Evolutionary conservation across 2,888 invertebrate species (phyloP), one percentile per base, ranked within the genome.

Genomic region (Adineta ricciae): DNA sequence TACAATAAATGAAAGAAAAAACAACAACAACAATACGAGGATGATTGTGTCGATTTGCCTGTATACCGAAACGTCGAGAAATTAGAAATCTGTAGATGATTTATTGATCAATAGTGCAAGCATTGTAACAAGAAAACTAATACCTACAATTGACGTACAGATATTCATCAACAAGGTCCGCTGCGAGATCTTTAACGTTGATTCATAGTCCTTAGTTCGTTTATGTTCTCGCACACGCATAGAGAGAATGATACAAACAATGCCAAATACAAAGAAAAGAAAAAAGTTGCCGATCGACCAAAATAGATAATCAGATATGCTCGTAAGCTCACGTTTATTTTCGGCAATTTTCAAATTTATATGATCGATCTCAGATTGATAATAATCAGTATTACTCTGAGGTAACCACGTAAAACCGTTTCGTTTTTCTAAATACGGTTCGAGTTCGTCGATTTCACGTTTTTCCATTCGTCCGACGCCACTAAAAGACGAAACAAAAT

Each of bases 351-450:
- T 78, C 9, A 19, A 2, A 41, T 38, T n/a, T 21, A 1, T n/a
- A 78, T 41, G 9, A 24, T 24, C 41, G 9, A 41, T 19, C n/a
- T 38, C 38, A 21, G 41, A 41, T 41, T 36, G 16, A 41, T 24
- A 32, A 78, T 78, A 41, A 7, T 78, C 41, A 41, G 41, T 41
- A 14, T 78, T 19, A 24, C n/a, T 41, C 24, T 78, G 78, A 41
- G 78, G 78, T 78, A 78, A 32, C 78, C 78, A 78, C 2, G 21
- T 78, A 32, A 78, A 78, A 32, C n/a, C 78, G 4, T 2, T 24
- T 24, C 78, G 41, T 78, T 41, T 78, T 78, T 78, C 78, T n/a
- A 78, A n/a, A 41, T 78, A 78, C 14, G 78, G 78, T 78, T 78
- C 78, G 9, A 78, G n/a, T 78, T 38, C 5, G n/a, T 78, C n/a